Conservation (phyloP, 2,888 invertebrate genomes). For the Drosophila birchii region DNA sequence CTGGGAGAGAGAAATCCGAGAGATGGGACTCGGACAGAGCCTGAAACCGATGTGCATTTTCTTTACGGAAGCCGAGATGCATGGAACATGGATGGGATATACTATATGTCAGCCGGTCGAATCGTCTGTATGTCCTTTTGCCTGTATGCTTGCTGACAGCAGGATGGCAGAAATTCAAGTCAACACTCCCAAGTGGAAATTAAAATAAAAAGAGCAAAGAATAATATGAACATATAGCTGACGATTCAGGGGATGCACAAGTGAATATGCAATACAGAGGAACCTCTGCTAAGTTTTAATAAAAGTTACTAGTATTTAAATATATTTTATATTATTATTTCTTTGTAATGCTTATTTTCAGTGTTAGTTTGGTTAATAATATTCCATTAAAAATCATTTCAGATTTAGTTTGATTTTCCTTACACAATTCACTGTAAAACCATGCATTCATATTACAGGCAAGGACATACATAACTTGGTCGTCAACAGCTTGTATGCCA, state of each 20-base stretch:
- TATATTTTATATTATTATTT: no score
- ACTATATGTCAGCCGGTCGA: conserved; percentile 15
- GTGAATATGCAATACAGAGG: conserved; percentile 1
- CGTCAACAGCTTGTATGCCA: conserved; percentile 66
- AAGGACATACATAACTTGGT: conserved; percentile 71
- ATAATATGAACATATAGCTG: conserved; percentile 21
- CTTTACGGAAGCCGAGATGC: conserved; percentile 35
- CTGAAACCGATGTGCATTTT: conserved; percentile 39
- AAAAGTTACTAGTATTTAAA: no score
- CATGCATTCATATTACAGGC: conserved; percentile 36
- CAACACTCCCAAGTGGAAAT: conserved; percentile 65
- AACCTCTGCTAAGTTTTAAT: neutral
- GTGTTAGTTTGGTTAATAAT: neutral
- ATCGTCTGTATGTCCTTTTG: conserved; percentile 1
- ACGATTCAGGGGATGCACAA: neutral
- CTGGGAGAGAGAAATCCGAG: conserved; percentile 1
- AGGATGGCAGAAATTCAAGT: conserved; percentile 52
- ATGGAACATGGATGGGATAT: conserved; percentile 23
- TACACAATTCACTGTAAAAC: conserved; percentile 13
- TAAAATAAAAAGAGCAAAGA: conserved; percentile 54
- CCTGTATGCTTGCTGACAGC: conserved; percentile 28
- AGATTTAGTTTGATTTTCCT: neutral
- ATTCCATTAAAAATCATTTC: neutral
- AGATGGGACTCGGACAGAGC: conserved; percentile 13
- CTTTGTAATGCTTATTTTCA: neutral